These are phyloP conservation scores for Macropus fuliginosus DNA, from an alignment of 2,797 vertebrate genomes.

Conservation along the genomic window DNA sequence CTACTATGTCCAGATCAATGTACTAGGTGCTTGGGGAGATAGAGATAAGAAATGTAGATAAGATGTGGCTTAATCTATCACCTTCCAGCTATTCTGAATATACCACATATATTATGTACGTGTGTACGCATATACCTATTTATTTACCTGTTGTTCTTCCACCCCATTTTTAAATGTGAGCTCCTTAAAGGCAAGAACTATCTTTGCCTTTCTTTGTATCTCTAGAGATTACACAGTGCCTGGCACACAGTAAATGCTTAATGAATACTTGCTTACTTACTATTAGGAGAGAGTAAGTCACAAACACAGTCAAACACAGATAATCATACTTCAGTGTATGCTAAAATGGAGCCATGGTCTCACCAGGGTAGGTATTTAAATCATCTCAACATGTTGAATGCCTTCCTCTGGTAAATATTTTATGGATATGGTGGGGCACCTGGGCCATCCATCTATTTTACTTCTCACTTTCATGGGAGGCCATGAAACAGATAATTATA, in stretches of 20 bases:
- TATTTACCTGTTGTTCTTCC: background rate
- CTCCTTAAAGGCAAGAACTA: background rate
- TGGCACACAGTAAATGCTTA: background rate
- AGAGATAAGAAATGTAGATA: background rate
- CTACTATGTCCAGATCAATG: background rate
- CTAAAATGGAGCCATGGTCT: background rate
- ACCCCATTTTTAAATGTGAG: background rate
- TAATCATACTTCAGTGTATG: background rate
- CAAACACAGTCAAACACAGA: too few relatives aligned
- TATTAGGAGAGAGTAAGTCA: background rate
- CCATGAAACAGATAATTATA: background rate
- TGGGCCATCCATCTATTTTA: background rate
- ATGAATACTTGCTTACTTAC: background rate
- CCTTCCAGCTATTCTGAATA: background rate
- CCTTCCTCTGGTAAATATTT: background rate
- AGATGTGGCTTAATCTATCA: background rate
- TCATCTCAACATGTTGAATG: background rate
- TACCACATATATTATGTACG: background rate
- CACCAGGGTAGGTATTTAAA: background rate
- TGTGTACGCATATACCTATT: background rate
- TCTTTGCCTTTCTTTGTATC: background rate
- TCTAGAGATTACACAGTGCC: background rate
- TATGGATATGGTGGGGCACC: background rate
- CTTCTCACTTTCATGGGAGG: background rate
- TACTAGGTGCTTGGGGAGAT: background rate